Percentiles rank a stretch among this genome's conserved stretches.
Conservation (phyloP, 2,797 vertebrate genomes). For the Lithobates pipiens region DNA sequence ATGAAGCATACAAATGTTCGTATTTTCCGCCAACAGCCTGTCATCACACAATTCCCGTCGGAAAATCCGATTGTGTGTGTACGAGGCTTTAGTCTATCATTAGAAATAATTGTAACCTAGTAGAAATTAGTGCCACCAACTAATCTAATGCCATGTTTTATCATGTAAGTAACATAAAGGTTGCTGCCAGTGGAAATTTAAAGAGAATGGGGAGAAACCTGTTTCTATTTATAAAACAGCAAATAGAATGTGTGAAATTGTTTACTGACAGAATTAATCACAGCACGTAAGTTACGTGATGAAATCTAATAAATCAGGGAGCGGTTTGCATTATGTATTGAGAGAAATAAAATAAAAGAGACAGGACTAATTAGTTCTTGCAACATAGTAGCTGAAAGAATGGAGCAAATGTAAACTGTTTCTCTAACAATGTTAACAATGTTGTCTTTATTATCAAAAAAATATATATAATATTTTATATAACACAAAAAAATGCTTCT, state of each 20-base stretch:
- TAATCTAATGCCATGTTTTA: slow-evolving; percentile 30
- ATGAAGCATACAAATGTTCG: no score
- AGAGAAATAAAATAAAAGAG: slow-evolving; percentile 7
- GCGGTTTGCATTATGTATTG: slow-evolving; percentile 1
- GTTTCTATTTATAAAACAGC: slow-evolving; percentile 18
- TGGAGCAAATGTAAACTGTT: background rate
- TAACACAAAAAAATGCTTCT: no score
- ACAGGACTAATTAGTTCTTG: slow-evolving; percentile 9
- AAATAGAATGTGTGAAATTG: slow-evolving; percentile 45
- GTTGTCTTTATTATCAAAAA: no score
- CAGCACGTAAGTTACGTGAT: slow-evolving; percentile 16
- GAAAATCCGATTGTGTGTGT: no score
- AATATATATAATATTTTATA: no score
- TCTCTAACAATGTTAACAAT: no score
- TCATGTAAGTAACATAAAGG: slow-evolving; percentile 14
- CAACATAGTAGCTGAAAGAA: background rate
- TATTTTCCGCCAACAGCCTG: no score
- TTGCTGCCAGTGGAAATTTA: slow-evolving; percentile 8
- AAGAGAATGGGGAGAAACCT: slow-evolving; percentile 23
- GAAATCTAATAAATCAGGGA: slow-evolving; percentile 49
- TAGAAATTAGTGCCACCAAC: background rate
- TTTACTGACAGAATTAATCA: slow-evolving; percentile 43
- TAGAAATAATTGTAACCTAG: slow-evolving; percentile 19
- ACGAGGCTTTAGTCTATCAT: background rate
- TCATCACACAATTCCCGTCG: no score